Evolutionary conservation across 2,888 invertebrate genomes (phyloP).

Genomic region (Branchinecta sandiegonensis): DNA sequence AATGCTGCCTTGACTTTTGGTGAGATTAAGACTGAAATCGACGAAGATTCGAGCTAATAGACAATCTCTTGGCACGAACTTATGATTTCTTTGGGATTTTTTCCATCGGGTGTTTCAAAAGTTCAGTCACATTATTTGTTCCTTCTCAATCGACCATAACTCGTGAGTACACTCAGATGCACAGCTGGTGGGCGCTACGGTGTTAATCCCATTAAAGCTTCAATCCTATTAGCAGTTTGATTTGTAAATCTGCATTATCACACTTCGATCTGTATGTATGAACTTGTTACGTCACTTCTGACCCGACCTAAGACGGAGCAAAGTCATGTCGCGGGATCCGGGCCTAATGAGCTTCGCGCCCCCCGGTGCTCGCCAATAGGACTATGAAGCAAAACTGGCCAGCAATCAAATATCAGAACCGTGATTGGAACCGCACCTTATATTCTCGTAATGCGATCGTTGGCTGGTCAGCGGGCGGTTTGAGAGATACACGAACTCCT

Average conservation of each 20-base stretch:
- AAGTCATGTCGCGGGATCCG: neutral
- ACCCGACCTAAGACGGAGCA: neutral
- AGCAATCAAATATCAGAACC: slow-evolving; percentile 14
- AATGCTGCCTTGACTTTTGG: too few relatives aligned
- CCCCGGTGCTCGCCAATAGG: slow-evolving; percentile 12
- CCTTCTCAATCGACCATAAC: neutral
- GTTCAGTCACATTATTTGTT: neutral
- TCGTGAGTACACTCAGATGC: neutral
- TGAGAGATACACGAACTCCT: slow-evolving; percentile 12
- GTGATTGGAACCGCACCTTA: slow-evolving; percentile 15
- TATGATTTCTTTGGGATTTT: neutral
- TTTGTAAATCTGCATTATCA: slow-evolving; percentile 9
- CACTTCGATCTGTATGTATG: neutral
- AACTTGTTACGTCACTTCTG: neutral
- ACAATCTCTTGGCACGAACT: too few relatives aligned
- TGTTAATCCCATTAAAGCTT: slow-evolving; percentile 7
- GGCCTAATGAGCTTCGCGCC: slow-evolving; percentile 12
- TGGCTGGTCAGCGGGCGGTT: slow-evolving; percentile 13
- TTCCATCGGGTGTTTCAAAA: neutral
- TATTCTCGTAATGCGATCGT: slow-evolving; percentile 16
- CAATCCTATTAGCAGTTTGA: slow-evolving; percentile 10
- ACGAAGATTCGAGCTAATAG: too few relatives aligned
- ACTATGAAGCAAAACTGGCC: neutral
- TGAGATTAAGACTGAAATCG: too few relatives aligned
- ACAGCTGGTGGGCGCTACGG: neutral